These are phyloP conservation scores for Psittacus erithacus DNA, from an alignment of 2,113 vertebrate genomes.

Conservation along the genomic window DNA sequence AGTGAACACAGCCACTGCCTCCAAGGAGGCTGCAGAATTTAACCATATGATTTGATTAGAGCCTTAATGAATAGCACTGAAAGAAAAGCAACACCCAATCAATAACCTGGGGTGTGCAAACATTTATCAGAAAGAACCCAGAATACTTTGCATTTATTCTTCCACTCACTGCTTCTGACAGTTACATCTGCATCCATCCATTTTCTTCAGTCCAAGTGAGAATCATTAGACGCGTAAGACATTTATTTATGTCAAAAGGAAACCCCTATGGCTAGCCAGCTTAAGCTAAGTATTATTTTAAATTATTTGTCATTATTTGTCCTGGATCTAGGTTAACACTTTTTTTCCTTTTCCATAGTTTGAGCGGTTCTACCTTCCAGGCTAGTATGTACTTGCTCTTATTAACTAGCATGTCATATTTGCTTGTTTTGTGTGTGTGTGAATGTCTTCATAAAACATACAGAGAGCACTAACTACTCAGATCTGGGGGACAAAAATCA, in stretches of 20 bases:
- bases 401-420: constrained; percentile 12
- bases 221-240: background rate
- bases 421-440: background rate
- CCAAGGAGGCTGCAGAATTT: background rate
- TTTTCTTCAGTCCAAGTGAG: background rate
- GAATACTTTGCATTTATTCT: background rate
- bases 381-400: background rate
- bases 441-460: constrained; percentile 62
- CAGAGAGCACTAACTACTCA: background rate
- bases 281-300: background rate
- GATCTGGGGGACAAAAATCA: constrained; percentile 43
- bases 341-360: background rate
- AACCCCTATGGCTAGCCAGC: background rate
- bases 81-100: constrained; percentile 7
- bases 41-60: background rate
- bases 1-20: background rate
- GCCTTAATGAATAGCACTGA: background rate
- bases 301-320: background rate
- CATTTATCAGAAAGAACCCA: background rate
- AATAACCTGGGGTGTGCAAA: background rate
- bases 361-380: background rate
- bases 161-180: background rate
- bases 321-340: background rate
- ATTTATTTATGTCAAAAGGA: background rate
- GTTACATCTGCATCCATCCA: constrained; percentile 12